A percentile compares a stretch with the other conserved stretches of the same genome.
These are phyloP conservation scores for Hippoglossus hippoglossus DNA, from an alignment of 2,797 vertebrate species.

Conservation along the genomic window DNA sequence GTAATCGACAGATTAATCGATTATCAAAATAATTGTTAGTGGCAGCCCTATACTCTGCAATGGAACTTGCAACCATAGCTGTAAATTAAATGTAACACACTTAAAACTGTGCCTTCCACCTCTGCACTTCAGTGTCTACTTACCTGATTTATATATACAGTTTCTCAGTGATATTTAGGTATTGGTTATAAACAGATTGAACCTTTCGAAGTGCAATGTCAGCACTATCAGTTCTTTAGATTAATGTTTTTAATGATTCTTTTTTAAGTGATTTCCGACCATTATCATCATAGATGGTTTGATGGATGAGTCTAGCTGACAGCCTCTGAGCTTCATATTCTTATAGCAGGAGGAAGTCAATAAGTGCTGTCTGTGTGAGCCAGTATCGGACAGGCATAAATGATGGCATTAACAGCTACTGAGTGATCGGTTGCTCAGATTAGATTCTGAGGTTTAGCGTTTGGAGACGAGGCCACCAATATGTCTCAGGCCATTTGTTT, in stretches of 20 bases:
- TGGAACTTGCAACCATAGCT: too few relatives aligned
- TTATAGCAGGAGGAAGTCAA: constrained; percentile 60
- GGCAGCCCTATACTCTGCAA: too few relatives aligned
- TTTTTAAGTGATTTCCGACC: constrained; percentile 23
- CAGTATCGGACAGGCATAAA: constrained; percentile 66
- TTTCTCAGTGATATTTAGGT: neutral
- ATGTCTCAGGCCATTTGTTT: constrained; percentile 64
- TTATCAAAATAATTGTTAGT: too few relatives aligned
- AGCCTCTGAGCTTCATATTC: constrained; percentile 56
- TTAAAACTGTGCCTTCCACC: neutral
- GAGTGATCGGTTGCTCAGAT: constrained; percentile 73
- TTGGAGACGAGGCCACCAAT: constrained; percentile 62
- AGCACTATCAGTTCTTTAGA: constrained; percentile 22
- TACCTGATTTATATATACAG: neutral
- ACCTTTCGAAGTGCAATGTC: constrained; percentile 7
- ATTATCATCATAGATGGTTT: constrained; percentile 34
- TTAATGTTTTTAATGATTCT: constrained; percentile 27
- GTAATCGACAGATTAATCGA: too few relatives aligned
- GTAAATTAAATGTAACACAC: neutral
- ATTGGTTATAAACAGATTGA: neutral
- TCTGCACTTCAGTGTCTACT: neutral
- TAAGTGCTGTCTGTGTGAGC: constrained; percentile 49
- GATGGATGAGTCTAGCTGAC: constrained; percentile 47
- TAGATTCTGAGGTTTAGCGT: constrained; percentile 64
- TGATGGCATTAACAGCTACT: constrained; percentile 70